Base-by-base conservation (phyloP, 2,797 vertebrate species). In the Enteromius anoplus region DNA sequence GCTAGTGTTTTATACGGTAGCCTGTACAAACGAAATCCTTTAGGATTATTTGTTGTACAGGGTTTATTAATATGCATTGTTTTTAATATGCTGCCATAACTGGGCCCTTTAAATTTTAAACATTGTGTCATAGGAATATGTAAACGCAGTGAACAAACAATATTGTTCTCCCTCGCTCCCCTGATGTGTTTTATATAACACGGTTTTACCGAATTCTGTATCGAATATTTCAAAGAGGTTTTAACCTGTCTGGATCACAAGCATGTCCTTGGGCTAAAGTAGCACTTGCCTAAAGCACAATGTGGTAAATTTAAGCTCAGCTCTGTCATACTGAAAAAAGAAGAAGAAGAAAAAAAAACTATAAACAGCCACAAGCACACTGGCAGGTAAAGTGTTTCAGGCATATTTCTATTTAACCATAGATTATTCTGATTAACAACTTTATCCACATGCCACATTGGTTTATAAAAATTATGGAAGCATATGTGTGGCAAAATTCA, bases 211-310 rank as follows among this genome's bases (percentile, higher is more conserved):
- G 26, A 71, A 34, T 19, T 21, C 10, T 29, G 29, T 12, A 23
- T 2, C 4, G 40, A 71, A 83, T 77, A 69, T 83, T 77, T 83
- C 7, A 69, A 15, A 23, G 32, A 60, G 53, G 14, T 51, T 66
- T 82, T 76, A n/a, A 80, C 51, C 62, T 10, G 47, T 40, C 10
- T 68, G 47, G n/a, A 75, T 82, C 47, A 82, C 4, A 60, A 9
- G 8, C 49, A 17, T 47, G 53, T 60, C 73, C 51, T 69, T 58
- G 37, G 81, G 81, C 68, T 45, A 14, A 29, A 34, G 70, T 26
- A 51, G 12, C 29, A 37, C 19, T 62, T 6, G 80, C 80, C 69
- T 72, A 47, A 51, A 47, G 58, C 5, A 26, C 34, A 73, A 49
- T 72, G 21, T 45, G 23, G 23, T 71, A n/a, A 29, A 64, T 70